Percentiles rank a stretch among this genome's conserved stretches.
Evolutionary conservation across 2,113 vertebrate species (phyloP).

Genomic region (Cottus gobio): DNA sequence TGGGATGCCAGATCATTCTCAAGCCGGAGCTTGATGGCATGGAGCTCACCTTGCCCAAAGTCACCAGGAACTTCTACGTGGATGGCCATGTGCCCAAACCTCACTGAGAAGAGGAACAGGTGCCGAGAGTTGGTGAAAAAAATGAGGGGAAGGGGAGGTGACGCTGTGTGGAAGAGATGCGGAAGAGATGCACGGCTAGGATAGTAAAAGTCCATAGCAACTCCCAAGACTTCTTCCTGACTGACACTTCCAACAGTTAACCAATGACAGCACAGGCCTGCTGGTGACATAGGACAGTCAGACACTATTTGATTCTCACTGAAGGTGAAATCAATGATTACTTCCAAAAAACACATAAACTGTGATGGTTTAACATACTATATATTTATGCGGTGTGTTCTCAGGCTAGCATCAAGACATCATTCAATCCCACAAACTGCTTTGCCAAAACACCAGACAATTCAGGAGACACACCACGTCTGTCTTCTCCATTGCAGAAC

Average conservation of each 20-base stretch:
- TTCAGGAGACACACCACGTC: neutral
- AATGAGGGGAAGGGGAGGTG: neutral
- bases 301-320: conserved; percentile 8
- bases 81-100: conserved; percentile 92
- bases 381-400: conserved; percentile 20
- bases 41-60: conserved; percentile 87
- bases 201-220: conserved; percentile 34
- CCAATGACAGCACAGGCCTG: conserved; percentile 27
- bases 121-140: neutral
- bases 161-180: neutral
- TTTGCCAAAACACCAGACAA: conserved; percentile 24
- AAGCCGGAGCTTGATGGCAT: conserved; percentile 88
- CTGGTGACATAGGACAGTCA: conserved; percentile 4
- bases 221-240: conserved; percentile 19
- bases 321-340: conserved; percentile 54
- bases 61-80: conserved; percentile 95
- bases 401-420: conserved; percentile 32
- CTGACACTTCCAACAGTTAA: conserved; percentile 40
- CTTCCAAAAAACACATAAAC: neutral
- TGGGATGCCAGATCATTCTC: conserved; percentile 92
- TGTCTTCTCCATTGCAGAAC: neutral
- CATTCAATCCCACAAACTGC: conserved; percentile 37
- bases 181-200: conserved; percentile 18
- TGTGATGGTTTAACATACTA: conserved; percentile 6
- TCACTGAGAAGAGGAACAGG: conserved; percentile 82